Conservation (phyloP, 1,140 invertebrate genomes). For the Agrypnia vestita region DNA sequence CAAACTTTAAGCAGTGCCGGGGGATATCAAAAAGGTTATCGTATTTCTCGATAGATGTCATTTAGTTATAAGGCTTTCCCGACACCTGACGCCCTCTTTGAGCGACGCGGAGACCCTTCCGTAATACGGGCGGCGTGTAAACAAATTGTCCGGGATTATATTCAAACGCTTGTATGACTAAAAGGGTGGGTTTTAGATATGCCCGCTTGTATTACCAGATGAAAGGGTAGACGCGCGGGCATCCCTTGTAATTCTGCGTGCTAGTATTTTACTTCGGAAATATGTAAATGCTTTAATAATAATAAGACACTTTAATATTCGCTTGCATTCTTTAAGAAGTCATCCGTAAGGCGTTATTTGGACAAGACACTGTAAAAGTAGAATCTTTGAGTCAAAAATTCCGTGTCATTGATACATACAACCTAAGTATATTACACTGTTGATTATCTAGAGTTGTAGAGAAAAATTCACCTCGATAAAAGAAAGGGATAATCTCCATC, state of each 20-base stretch:
- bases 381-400: no score
- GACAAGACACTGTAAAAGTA: no score
- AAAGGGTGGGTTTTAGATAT: conserved; percentile 31
- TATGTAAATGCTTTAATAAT: conserved; percentile 29
- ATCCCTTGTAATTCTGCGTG: conserved; percentile 19
- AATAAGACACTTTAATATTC: not conserved
- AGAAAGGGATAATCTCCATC: no score
- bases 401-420: no score
- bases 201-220: conserved; percentile 6
- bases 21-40: conserved; percentile 38
- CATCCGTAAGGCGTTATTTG: no score
- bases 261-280: not conserved
- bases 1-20: conserved; percentile 12
- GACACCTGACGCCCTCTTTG: conserved; percentile 18
- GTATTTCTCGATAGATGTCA: conserved; percentile 39
- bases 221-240: not conserved
- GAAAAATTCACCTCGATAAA: no score
- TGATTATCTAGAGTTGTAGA: no score
- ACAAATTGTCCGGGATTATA: conserved; percentile 27
- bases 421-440: no score
- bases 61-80: conserved; percentile 18
- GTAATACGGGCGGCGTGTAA: not conserved
- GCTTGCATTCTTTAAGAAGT: no score
- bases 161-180: conserved; percentile 15
- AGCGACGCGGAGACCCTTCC: conserved; percentile 12